A percentile compares a stretch with the other conserved stretches of the same genome.
These are phyloP conservation scores for Cochlearius cochlearius DNA, from an alignment of 2,113 vertebrate species.

Conservation along the genomic window DNA sequence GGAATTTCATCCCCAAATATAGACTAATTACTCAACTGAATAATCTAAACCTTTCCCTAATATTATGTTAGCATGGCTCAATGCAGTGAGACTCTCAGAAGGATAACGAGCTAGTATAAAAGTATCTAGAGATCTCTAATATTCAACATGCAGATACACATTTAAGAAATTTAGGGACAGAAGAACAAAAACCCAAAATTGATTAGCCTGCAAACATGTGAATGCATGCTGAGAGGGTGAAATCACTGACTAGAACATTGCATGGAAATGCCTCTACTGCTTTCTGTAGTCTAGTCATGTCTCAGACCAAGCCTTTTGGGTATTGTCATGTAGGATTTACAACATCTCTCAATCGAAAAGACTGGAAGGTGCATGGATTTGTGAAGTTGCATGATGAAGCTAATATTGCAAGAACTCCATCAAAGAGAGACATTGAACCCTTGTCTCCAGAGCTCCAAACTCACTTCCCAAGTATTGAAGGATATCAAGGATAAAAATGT, in stretches of 20 bases:
- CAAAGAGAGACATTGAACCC: not conserved
- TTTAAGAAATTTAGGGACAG: not conserved
- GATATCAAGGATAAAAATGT: not conserved
- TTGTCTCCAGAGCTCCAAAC: not conserved
- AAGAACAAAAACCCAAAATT: not conserved
- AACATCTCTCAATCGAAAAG: not conserved
- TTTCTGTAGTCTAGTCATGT: not conserved
- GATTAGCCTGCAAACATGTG: not conserved
- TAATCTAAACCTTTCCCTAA: not conserved
- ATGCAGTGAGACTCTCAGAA: not conserved
- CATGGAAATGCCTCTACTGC: not conserved
- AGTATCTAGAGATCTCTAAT: not conserved
- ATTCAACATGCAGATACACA: not conserved
- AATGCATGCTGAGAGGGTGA: not conserved
- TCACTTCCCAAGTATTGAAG: not conserved
- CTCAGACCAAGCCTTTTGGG: not conserved
- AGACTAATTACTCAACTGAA: not conserved
- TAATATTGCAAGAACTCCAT: not conserved
- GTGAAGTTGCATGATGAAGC: not conserved
- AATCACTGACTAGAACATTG: not conserved
- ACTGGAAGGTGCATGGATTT: not conserved
- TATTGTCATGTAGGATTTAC: not conserved
- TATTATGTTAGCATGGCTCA: not conserved
- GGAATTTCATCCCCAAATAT: not conserved
- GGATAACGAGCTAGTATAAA: not conserved